Evolutionary conservation across 2,888 invertebrate species (phyloP), one percentile per base, ranked within the genome.

Genomic region (Lasioglossum zephyrum): DNA sequence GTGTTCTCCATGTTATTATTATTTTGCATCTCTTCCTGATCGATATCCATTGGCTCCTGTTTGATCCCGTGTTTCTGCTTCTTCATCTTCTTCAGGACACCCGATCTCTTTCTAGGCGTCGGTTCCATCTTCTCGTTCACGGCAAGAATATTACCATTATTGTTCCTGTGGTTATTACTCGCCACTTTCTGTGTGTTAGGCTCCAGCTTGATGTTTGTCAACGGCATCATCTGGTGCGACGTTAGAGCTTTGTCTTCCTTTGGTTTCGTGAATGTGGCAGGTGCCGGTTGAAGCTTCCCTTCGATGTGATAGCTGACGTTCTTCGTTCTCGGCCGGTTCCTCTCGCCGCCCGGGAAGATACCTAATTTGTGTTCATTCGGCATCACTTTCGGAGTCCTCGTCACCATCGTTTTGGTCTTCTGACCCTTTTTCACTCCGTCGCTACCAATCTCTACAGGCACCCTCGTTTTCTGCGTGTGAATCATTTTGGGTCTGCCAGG

Each of bases 401-500:
- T 96, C 0, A 96, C 95, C 92, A 96, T 95, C 0, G 96, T 96
- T 90, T 96, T 96, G 0, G 96, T 96, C 89, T 96, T 96, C 77
- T 96, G 96, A 53, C 96, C 95, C 44, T 95, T 95, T 79, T 96
- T 96, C 0, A 96, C 96, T 26, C 96, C 96, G 78, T 96, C 96
- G 13, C 95, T 95, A 3, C 95, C 95, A 0, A 94, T 88, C 77
- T 96, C 96, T 1, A 96, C 95, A 0, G 96, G 95, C 3, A 96
- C 96, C 57, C 96, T 95, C 74, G 96, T 96, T 91, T 97, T 97
- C 93, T 97, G 97, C 0, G 97, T 97, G 93, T 97, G 97, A 90
- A 97, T 97, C 97, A 97, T 97, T 92, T 97, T 97, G 5, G 97
- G 97, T 49, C 97, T 91, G 16, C 94, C 96, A 1, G 96, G 95